Evolutionary conservation across 2,888 invertebrate species (phyloP).

Genomic region (Frankliniella intonsa): DNA sequence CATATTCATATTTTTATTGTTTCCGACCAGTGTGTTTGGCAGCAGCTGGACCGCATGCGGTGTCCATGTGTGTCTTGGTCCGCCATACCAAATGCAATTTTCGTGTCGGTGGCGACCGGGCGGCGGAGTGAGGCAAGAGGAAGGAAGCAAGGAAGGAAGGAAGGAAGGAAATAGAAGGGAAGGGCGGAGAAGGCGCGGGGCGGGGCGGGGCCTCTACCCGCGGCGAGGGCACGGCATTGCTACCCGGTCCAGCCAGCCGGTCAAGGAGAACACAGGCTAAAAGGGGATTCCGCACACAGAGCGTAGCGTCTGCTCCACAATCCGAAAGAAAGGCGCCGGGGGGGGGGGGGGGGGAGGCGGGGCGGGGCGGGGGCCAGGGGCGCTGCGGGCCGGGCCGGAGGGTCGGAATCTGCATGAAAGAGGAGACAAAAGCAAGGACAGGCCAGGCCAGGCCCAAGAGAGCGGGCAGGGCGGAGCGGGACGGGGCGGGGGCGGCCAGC

Average conservation of each 20-base stretch:
- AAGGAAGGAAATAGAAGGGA: too few relatives aligned
- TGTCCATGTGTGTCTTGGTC: conserved; percentile 13
- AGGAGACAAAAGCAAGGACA: conserved; percentile 18
- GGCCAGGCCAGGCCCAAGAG: background rate
- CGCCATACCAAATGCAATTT: conserved; percentile 19
- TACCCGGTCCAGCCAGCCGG: too few relatives aligned
- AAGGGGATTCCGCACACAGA: background rate
- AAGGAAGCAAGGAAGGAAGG: too few relatives aligned
- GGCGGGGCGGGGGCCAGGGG: too few relatives aligned
- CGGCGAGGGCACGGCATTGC: too few relatives aligned
- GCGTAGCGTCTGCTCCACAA: background rate
- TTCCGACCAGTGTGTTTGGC: conserved; percentile 12
- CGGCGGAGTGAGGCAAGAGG: background rate
- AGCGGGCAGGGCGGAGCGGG: conserved; percentile 25
- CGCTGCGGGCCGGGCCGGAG: conserved; percentile 30
- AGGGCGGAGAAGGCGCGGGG: too few relatives aligned
- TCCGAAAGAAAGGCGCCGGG: background rate
- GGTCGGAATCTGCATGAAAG: conserved; percentile 46
- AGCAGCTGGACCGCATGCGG: conserved; percentile 23
- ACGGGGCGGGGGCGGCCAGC: too few relatives aligned
- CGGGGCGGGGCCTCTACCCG: too few relatives aligned
- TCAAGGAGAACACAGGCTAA: conserved; percentile 32
- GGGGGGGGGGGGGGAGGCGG: conserved; percentile 23
- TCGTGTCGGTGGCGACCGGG: background rate
- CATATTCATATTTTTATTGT: conserved; percentile 25